Conservation (phyloP, 2,797 vertebrate genomes). For the Sciurus vulgaris region DNA sequence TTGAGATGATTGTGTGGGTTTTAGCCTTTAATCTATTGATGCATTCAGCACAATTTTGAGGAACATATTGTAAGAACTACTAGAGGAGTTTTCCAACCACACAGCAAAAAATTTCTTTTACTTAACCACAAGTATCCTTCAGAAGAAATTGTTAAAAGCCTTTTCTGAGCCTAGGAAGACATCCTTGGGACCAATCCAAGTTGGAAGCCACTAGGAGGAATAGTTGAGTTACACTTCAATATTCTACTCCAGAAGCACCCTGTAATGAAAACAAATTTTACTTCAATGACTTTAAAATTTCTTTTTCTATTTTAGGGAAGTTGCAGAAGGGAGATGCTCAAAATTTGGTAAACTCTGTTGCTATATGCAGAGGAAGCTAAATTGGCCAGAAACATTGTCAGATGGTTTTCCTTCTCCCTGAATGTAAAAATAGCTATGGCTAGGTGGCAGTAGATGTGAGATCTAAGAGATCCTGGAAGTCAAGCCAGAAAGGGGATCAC, state of each 20-base stretch:
- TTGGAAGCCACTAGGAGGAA: background rate
- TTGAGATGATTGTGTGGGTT: constrained; percentile 29
- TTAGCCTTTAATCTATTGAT: constrained; percentile 51
- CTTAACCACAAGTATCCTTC: constrained; percentile 41
- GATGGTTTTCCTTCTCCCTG: constrained; percentile 5
- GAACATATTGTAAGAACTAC: constrained; percentile 32
- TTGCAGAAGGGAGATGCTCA: constrained; percentile 4
- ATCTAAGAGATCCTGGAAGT: background rate
- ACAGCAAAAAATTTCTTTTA: constrained; percentile 42
- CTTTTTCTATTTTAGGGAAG: constrained; percentile 53
- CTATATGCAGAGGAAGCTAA: constrained; percentile 7
- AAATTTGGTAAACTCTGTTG: constrained; percentile 10
- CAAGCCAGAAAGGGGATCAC: constrained; percentile 40
- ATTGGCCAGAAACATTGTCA: constrained; percentile 35
- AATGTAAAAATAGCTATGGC: constrained; percentile 40
- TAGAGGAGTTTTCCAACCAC: constrained; percentile 36
- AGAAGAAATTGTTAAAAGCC: constrained; percentile 38
- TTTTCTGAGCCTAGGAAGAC: constrained; percentile 50
- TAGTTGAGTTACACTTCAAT: constrained; percentile 28
- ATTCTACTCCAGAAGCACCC: constrained; percentile 45
- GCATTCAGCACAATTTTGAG: constrained; percentile 48
- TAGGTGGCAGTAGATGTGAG: background rate
- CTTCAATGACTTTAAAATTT: constrained; percentile 1
- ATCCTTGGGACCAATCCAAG: background rate
- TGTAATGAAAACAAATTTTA: constrained; percentile 57